Evolutionary conservation across 2,797 vertebrate genomes (phyloP), one percentile per base, ranked within the genome.

Genomic region (Echiichthys vipera): DNA sequence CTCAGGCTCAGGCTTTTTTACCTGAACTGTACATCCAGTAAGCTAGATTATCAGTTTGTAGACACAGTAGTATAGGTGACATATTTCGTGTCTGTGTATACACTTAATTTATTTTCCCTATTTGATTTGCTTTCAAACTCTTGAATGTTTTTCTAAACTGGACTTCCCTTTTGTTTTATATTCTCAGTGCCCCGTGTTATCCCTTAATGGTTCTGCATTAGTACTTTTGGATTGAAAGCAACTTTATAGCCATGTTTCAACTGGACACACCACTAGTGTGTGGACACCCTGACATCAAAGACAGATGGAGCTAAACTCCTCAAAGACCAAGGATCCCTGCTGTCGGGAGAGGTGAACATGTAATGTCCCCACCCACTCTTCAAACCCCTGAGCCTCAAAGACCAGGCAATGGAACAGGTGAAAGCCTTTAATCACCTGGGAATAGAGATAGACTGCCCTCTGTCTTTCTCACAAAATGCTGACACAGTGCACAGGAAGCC

Each of bases 351-450:
- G 45, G 64, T 56, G 67, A 66, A 50, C 25, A 65, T 47, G 53
- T 34, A 47, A 45, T 24, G n/a, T 15, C 15, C 42, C 25, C 8
- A 43, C 32, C 22, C 25, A n/a, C 56, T 71, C 49, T 55, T 58
- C 57, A 73, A 51, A 77, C 64, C 64, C 67, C 37, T 5, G 54
- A 65, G 65, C 29, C 50, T 70, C 30, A 63, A 73, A 78, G 64
- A 56, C 37, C 37, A 29, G 55, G 58, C 40, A 64, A 86, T 49
- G 47, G 57, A 74, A 68, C 47, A 80, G 43, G 81, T 75, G 63
- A 81, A 45, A 22, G 36, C 56, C 58, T 75, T 84, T 87, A 87
- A 85, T 87, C 83, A 83, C 74, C 59, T 50, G 49, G 29, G 27
- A 74, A 80, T 30, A 65, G 36, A 80, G 54, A 78, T 45, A 66